Evolutionary conservation across 1,140 invertebrate species (phyloP), one percentile per base, ranked within the genome.

Genomic region (Idris sp.): DNA sequence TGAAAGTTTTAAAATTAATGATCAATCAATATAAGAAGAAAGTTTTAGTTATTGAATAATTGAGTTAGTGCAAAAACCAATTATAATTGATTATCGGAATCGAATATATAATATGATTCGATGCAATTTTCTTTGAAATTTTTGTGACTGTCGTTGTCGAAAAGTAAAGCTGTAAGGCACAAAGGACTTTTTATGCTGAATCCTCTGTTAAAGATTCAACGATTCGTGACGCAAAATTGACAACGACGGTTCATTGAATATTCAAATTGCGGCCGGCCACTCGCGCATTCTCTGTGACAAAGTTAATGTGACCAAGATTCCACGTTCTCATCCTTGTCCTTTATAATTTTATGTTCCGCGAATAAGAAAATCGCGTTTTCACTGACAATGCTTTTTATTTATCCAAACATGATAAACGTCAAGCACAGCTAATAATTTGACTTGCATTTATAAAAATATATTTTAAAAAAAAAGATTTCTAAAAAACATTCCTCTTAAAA

Each of bases 121-220:
- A 51, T n/a, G 53, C 64, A 73, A 58, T 73, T 64, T 62, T 59
- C 43, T 58, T 73, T 33, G 35, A 36, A 36, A 51, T 48, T 64
- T n/a, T 30, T 35, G 25, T 10, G 35, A 48, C 33, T 35, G 33
- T 38, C 36, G 51, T 58, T 46, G 43, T 16, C 36, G 46, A 58
- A 58, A 46, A 53, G 61, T 43, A 65, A 41, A 8, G 40, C 13
- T 22, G 51, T 10, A 43, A 59, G 35, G 28, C 53, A 74, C 58
- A 75, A 75, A 65, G 53, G 44, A 69, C 58, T 64, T 38, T 56
- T 69, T 75, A 44, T 30, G 61, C 38, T 69, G 74, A 76, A 67
- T 67, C 64, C 54, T 64, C 61, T 31, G 71, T 83, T 68, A 83
- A 83, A 79, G 72, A 83, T 83, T 83, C 74, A 83, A 78, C 69